These are phyloP conservation scores for Platalea minor DNA, from an alignment of 2,797 vertebrate genomes.

Conservation along the genomic window DNA sequence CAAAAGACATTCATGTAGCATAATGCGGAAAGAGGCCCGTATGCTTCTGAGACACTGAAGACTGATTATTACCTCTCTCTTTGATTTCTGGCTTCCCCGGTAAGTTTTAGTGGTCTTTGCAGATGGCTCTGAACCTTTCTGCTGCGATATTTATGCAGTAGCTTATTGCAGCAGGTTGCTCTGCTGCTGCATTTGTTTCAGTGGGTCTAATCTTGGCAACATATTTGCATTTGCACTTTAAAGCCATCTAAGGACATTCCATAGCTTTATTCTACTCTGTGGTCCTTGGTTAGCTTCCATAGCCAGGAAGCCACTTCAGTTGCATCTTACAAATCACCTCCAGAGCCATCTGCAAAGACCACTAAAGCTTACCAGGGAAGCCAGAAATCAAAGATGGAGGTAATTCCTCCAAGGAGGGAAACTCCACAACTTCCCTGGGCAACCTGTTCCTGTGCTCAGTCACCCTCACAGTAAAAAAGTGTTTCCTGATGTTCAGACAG, in stretches of 20 bases:
- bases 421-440: background rate
- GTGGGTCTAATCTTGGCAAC: background rate
- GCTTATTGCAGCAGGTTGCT: constrained; percentile 1
- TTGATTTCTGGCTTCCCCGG: background rate
- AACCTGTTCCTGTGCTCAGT: background rate
- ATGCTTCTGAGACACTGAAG: background rate
- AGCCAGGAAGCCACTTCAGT: background rate
- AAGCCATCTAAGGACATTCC: background rate
- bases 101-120: constrained; percentile 12
- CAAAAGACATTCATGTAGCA: background rate
- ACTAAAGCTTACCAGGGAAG: background rate
- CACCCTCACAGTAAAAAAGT: background rate
- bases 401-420: background rate
- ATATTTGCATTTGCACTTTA: background rate
- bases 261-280: background rate
- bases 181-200: background rate
- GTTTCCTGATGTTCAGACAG: background rate
- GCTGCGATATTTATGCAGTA: background rate
- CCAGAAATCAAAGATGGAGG: background rate
- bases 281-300: background rate
- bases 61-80: background rate
- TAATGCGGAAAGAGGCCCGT: background rate
- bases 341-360: background rate
- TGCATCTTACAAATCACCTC: background rate
- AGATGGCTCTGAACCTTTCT: constrained; percentile 22